Evolutionary conservation across 2,888 invertebrate genomes (phyloP).

Genomic region (Perithous albicinctus): DNA sequence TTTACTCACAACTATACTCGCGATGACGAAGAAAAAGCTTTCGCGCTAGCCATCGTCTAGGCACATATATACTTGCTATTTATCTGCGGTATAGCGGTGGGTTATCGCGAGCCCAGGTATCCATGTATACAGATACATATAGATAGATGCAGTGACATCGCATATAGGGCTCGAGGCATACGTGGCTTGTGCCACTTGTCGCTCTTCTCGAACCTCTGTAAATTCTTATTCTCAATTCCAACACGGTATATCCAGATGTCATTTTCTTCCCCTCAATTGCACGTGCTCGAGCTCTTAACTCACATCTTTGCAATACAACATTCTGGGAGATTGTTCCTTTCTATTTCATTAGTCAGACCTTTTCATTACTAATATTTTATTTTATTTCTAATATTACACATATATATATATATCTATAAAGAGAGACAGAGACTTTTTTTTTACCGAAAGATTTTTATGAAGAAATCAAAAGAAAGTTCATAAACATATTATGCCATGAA

Average conservation of each 20-base stretch:
- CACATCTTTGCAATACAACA: slow-evolving; percentile 25
- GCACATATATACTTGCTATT: slow-evolving; percentile 70
- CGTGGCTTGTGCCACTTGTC: slow-evolving; percentile 81
- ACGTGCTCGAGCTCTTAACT: slow-evolving; percentile 36
- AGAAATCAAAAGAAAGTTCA: not conserved
- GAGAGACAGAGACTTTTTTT: too few relatives aligned
- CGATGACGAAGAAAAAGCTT: slow-evolving; percentile 31
- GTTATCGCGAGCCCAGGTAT: slow-evolving; percentile 3
- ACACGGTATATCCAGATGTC: slow-evolving; percentile 24
- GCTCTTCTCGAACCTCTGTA: slow-evolving; percentile 30
- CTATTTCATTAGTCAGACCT: not conserved
- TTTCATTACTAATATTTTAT: not conserved
- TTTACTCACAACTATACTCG: not conserved
- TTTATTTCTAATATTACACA: too few relatives aligned
- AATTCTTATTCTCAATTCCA: slow-evolving; percentile 46
- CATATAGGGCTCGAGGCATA: slow-evolving; percentile 70
- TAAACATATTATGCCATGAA: not conserved
- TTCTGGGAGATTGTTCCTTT: slow-evolving; percentile 12
- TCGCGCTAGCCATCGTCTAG: not conserved
- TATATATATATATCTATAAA: too few relatives aligned
- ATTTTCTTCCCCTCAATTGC: slow-evolving; percentile 41
- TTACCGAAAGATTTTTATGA: not conserved
- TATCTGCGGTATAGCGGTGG: slow-evolving; percentile 25
- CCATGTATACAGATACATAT: not conserved
- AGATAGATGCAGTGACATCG: slow-evolving; percentile 2